Conservation (phyloP, 1,140 invertebrate genomes). For the Penaeus vannamei region DNA sequence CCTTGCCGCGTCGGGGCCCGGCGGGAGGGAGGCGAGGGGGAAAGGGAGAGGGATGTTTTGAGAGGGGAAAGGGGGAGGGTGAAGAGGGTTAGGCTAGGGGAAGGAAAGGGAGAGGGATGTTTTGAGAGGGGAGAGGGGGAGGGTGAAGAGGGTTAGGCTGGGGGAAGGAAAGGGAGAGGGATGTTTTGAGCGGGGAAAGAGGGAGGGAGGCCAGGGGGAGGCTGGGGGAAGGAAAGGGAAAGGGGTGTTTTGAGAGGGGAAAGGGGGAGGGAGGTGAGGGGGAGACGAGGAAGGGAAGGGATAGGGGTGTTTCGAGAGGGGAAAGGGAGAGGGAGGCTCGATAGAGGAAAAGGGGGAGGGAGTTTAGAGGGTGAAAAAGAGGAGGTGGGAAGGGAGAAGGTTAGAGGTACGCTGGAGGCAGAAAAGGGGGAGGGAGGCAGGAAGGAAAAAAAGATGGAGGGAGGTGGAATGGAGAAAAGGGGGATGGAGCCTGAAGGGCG, state of each 20-base stretch:
- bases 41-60: too few relatives aligned
- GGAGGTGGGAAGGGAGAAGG: background rate
- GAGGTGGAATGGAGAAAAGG: background rate
- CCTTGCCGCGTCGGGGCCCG: conserved; percentile 3
- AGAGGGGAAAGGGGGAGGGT: background rate
- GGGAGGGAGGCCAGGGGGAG: background rate
- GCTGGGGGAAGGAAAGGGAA: background rate
- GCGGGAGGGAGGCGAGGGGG: background rate
- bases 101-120: background rate
- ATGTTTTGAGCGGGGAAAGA: background rate
- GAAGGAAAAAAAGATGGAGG: background rate
- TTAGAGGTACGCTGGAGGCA: too few relatives aligned
- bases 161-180: background rate
- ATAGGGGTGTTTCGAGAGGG: background rate
- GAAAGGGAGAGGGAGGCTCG: background rate
- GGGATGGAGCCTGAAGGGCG: background rate
- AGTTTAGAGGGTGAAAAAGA: background rate
- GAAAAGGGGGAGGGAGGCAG: background rate
- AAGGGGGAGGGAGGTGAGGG: background rate
- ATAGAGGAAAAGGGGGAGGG: background rate
- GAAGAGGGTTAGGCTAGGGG: too few relatives aligned
- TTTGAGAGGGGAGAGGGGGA: background rate
- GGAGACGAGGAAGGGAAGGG: background rate
- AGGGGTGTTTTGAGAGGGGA: background rate
- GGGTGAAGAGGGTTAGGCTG: background rate